These are phyloP conservation scores for Rhyzopertha dominica DNA, from an alignment of 1,140 invertebrate genomes.

Conservation along the genomic window DNA sequence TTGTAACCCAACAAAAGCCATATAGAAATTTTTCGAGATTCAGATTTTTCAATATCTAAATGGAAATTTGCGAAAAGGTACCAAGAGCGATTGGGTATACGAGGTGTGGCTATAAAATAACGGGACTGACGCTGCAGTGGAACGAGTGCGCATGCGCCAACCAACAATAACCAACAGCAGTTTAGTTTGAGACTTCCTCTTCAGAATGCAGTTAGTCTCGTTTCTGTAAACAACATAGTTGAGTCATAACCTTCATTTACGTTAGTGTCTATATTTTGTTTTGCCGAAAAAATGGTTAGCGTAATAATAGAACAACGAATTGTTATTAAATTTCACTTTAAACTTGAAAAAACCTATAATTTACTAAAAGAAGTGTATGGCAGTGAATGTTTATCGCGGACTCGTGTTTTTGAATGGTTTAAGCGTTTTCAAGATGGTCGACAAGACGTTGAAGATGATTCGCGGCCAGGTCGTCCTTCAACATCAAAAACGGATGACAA, in stretches of 20 bases:
- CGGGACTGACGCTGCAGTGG: too few species aligned
- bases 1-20: too few species aligned
- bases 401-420: constrained; percentile 28
- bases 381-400: constrained; percentile 19
- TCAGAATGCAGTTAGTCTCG: too few species aligned
- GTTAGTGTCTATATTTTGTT: constrained; percentile 10
- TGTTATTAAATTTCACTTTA: constrained; percentile 10
- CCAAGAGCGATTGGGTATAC: too few species aligned
- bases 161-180: too few species aligned
- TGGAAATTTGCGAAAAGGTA: too few species aligned
- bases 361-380: constrained; percentile 20
- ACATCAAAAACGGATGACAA: constrained; percentile 27
- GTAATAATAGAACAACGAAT: constrained; percentile 13
- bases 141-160: too few species aligned
- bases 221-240: constrained; percentile 10
- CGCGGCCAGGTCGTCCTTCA: constrained; percentile 26
- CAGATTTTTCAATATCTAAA: too few species aligned
- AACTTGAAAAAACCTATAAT: constrained; percentile 8
- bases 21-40: too few species aligned
- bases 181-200: too few species aligned
- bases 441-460: constrained; percentile 33
- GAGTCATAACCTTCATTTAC: constrained; percentile 7
- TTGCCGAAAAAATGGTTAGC: constrained; percentile 11
- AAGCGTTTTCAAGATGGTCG: constrained; percentile 26
- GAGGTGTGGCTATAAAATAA: too few species aligned